These are phyloP conservation scores for Danio choprae DNA, from an alignment of 2,797 vertebrate genomes.

Conservation along the genomic window DNA sequence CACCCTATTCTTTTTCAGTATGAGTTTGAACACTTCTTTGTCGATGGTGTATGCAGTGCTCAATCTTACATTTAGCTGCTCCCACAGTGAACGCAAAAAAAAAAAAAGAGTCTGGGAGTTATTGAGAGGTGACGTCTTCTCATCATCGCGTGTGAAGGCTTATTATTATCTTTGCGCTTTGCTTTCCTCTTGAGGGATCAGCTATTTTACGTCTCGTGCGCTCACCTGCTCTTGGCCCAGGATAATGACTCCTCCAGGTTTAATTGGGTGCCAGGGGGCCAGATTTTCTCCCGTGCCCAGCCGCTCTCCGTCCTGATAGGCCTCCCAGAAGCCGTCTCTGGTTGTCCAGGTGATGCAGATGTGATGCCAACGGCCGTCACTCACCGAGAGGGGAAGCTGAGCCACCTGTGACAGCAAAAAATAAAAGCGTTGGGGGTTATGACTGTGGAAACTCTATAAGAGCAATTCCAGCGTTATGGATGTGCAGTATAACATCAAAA, in stretches of 20 bases:
- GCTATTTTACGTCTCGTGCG: neutral
- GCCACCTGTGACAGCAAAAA: constrained; percentile 81
- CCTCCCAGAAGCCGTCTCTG: constrained; percentile 97
- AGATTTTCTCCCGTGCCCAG: constrained; percentile 95
- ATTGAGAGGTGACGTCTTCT: constrained; percentile 56
- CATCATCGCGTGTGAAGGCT: constrained; percentile 62
- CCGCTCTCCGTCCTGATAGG: constrained; percentile 96
- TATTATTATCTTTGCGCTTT: constrained; percentile 45
- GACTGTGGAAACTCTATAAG: neutral
- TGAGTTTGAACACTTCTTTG: no score
- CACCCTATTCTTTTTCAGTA: no score
- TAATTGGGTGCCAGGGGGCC: constrained; percentile 99
- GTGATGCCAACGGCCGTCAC: constrained; percentile 97
- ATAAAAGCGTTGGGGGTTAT: neutral
- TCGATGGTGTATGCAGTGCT: no score
- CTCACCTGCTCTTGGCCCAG: constrained; percentile 98
- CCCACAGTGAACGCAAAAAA: no score
- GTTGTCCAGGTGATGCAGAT: constrained; percentile 98
- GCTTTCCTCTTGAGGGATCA: constrained; percentile 17
- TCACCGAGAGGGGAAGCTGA: constrained; percentile 92
- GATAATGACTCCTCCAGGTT: constrained; percentile 95
- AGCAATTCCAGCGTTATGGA: no score
- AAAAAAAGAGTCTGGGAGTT: neutral
- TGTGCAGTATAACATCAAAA: no score
- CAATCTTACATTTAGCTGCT: no score